phyloP scores from a whole-genome alignment of 2,113 vertebrate species.

The Ammodramus savannarum region DNA sequence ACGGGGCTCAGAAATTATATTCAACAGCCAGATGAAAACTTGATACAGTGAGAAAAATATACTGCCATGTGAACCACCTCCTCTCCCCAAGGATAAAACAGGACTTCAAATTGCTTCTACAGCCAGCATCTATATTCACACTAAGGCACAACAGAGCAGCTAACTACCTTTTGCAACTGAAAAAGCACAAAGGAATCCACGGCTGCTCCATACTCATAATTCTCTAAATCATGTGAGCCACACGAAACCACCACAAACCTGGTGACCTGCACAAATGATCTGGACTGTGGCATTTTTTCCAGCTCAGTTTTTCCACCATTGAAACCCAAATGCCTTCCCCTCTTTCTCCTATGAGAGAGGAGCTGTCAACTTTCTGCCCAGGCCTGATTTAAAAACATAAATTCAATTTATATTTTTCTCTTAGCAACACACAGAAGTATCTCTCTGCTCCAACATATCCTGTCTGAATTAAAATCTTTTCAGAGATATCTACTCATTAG shows the following conservation, averaged over 20 bases:
- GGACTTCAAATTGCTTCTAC: neutral
- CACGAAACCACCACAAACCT: neutral
- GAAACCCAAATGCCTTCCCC: neutral
- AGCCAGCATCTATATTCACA: neutral
- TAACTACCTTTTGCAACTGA: neutral
- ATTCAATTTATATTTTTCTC: conserved; percentile 48
- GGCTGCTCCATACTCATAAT: neutral
- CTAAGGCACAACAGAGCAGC: neutral
- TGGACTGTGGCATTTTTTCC: neutral
- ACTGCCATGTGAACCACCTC: neutral
- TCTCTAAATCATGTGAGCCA: neutral
- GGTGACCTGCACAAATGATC: neutral
- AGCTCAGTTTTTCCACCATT: neutral
- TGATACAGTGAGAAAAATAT: neutral
- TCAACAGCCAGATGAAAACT: conserved; percentile 17
- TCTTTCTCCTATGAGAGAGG: neutral
- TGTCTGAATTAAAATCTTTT: neutral
- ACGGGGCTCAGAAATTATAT: conserved; percentile 26
- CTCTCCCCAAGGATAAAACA: neutral
- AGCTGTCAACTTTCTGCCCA: neutral
- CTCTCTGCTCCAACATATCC: neutral
- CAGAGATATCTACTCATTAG: neutral
- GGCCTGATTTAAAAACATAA: conserved; percentile 13
- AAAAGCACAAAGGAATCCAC: neutral
- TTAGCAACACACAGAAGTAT: neutral